Evolutionary conservation across 2,113 vertebrate species (phyloP).

Genomic region (Triplophysa siluroides): DNA sequence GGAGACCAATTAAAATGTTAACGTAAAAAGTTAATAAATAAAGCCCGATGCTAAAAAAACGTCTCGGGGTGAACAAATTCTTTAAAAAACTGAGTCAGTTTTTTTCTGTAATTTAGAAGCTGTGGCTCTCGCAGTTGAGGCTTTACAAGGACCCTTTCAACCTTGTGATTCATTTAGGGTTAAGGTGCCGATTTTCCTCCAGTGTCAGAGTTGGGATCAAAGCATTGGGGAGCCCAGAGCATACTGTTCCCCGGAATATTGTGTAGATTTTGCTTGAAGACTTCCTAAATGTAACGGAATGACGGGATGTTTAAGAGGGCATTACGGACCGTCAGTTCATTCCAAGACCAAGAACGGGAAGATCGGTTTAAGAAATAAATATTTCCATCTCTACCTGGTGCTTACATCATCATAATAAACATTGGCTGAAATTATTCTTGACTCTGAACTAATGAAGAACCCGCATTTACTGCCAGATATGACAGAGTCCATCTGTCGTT

Average conservation of each 20-base stretch:
- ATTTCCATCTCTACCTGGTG: slow-evolving; percentile 35
- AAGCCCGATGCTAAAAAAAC: slow-evolving; percentile 20
- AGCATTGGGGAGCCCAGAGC: background rate
- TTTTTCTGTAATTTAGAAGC: background rate
- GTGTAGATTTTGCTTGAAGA: slow-evolving; percentile 15
- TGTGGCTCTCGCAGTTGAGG: slow-evolving; percentile 1
- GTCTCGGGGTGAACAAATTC: background rate
- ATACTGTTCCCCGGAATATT: background rate
- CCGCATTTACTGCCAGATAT: slow-evolving; percentile 63
- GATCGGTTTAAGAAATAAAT: background rate
- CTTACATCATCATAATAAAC: slow-evolving; percentile 56
- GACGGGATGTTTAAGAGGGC: background rate
- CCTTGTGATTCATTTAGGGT: background rate
- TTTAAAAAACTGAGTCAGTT: background rate
- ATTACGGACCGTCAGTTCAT: background rate
- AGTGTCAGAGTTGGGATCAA: slow-evolving; percentile 29
- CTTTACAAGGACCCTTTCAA: background rate
- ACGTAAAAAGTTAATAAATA: slow-evolving; percentile 19
- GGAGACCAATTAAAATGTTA: slow-evolving; percentile 20
- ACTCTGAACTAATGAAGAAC: slow-evolving; percentile 46
- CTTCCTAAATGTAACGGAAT: background rate
- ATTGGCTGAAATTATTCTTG: slow-evolving; percentile 40
- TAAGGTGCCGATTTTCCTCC: slow-evolving; percentile 37
- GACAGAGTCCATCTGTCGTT: slow-evolving; percentile 54
- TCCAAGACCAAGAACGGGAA: background rate